Evolutionary conservation across 53 echinoderm and acorn worm species (phyloP).

Genomic region (Paelopatides confundens): DNA sequence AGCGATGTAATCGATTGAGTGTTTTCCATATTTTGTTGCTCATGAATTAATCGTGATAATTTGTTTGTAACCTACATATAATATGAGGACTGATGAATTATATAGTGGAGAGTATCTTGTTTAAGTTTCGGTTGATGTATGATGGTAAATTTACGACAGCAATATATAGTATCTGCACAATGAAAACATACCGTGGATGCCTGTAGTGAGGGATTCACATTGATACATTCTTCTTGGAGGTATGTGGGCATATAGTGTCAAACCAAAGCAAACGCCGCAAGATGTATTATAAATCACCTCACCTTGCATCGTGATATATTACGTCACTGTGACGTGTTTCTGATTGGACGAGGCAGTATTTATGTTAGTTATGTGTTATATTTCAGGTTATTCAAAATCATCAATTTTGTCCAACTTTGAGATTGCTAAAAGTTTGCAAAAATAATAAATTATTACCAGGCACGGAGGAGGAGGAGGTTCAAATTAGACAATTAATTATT

Average conservation of each 20-base stretch:
- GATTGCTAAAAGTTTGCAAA: no score
- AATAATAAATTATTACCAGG: no score
- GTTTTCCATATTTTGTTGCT: no score
- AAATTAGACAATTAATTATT: no score
- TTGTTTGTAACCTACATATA: no score
- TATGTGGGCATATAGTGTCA: background rate
- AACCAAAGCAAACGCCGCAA: background rate
- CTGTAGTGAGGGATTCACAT: background rate
- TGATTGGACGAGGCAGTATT: background rate
- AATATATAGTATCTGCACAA: background rate
- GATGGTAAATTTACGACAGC: background rate
- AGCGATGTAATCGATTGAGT: no score
- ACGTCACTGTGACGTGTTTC: background rate
- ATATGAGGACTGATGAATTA: no score
- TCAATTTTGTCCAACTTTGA: no score
- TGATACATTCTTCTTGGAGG: background rate
- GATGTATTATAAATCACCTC: background rate
- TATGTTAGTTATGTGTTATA: background rate
- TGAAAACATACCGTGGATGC: slow-evolving; percentile 3
- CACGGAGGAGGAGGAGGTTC: no score
- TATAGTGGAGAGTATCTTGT: no score
- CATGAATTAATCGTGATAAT: no score
- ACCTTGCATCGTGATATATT: background rate
- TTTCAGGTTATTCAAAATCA: no score
- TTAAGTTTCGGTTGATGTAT: background rate